Percentiles rank a stretch among this genome's conserved stretches.
These are phyloP conservation scores for Hedychridium roseum DNA, from an alignment of 2,888 invertebrate species.

Conservation along the genomic window DNA sequence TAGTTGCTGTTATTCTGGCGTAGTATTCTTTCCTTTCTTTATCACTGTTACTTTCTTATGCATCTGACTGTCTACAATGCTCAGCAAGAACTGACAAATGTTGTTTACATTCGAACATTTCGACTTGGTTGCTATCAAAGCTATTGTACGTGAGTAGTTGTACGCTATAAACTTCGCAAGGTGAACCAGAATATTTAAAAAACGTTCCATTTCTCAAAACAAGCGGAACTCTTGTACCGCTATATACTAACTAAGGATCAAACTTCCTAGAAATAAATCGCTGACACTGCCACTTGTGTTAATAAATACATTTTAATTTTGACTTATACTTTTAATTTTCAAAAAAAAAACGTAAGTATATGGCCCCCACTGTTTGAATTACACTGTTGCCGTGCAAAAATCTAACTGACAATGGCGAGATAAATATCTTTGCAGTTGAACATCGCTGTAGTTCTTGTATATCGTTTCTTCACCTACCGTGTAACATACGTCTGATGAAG, in stretches of 20 bases:
- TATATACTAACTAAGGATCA: neutral
- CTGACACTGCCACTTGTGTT: neutral
- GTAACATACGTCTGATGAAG: too few relatives aligned
- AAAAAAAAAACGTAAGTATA: conserved; percentile 3
- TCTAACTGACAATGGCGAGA: too few relatives aligned
- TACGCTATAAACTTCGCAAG: neutral
- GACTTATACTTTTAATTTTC: neutral
- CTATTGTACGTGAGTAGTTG: conserved; percentile 2
- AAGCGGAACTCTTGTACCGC: neutral
- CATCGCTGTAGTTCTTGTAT: too few relatives aligned
- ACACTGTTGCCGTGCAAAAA: too few relatives aligned
- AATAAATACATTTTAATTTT: neutral
- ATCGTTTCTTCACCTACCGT: too few relatives aligned
- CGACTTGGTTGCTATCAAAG: neutral
- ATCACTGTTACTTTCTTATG: neutral
- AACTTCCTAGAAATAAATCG: neutral
- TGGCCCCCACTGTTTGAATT: conserved; percentile 2
- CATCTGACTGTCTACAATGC: neutral
- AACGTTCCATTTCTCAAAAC: neutral
- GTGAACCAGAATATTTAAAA: neutral
- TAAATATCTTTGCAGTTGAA: too few relatives aligned
- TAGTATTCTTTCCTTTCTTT: neutral
- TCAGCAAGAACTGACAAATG: neutral
- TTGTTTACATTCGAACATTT: too few relatives aligned
- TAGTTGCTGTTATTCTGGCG: conserved; percentile 1